Conservation (phyloP, 2,113 vertebrate genomes). For the Triplophysa tibetana region DNA sequence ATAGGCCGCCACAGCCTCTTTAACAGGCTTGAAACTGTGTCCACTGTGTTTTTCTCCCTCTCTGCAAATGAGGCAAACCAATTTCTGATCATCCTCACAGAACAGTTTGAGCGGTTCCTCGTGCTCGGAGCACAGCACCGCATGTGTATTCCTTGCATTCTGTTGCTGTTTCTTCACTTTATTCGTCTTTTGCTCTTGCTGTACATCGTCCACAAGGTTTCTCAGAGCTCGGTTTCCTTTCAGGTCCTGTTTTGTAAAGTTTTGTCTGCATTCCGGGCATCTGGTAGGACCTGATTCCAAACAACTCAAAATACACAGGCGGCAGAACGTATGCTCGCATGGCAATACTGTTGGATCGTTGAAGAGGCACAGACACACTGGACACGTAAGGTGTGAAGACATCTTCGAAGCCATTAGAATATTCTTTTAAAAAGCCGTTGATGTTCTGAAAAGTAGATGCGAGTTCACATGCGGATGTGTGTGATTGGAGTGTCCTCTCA, state of each 20-base stretch:
- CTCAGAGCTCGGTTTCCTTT: conserved; percentile 52
- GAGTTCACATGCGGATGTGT: too few species aligned
- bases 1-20: conserved; percentile 46
- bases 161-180: background rate
- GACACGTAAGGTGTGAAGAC: conserved; percentile 48
- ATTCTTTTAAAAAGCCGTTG: background rate
- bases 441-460: background rate
- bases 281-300: background rate
- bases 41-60: conserved; percentile 56
- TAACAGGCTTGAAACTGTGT: conserved; percentile 62
- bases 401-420: conserved; percentile 25
- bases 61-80: conserved; percentile 62
- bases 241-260: conserved; percentile 22
- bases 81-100: conserved; percentile 61
- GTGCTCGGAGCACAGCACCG: conserved; percentile 59
- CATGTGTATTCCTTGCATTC: background rate
- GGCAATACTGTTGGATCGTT: conserved; percentile 63
- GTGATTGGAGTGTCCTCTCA: too few species aligned
- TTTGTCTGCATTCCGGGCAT: conserved; percentile 57
- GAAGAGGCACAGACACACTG: conserved; percentile 62
- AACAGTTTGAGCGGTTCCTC: conserved; percentile 63
- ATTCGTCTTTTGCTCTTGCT: conserved; percentile 17
- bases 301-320: conserved; percentile 50
- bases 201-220: conserved; percentile 45
- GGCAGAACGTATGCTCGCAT: conserved; percentile 69